Evolutionary conservation across 2,888 invertebrate species (phyloP).

Genomic region (Galeruca laticollis): DNA sequence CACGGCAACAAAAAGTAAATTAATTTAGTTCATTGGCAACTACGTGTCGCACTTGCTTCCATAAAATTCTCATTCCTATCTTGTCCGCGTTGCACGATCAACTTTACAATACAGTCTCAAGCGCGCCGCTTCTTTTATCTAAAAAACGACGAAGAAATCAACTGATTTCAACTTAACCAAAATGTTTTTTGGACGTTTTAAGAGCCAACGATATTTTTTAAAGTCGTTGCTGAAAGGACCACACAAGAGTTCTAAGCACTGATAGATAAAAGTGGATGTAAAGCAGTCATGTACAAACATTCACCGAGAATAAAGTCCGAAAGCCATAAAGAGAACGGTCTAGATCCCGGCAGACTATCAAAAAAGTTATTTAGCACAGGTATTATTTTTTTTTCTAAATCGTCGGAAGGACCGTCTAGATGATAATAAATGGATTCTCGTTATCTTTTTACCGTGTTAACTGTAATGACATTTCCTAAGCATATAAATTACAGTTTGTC

Average conservation of each 20-base stretch:
- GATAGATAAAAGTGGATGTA: constrained; percentile 52
- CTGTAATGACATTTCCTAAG: background rate
- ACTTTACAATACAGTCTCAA: constrained; percentile 9
- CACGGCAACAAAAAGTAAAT: constrained; percentile 10
- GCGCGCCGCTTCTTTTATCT: constrained; percentile 29
- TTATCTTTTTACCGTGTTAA: background rate
- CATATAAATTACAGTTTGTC: background rate
- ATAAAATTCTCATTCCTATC: constrained; percentile 30
- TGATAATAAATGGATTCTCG: constrained; percentile 8
- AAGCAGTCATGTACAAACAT: constrained; percentile 52
- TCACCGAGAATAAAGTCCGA: constrained; percentile 42
- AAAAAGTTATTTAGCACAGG: constrained; percentile 45
- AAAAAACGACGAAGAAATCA: constrained; percentile 41
- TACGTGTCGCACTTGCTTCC: constrained; percentile 27
- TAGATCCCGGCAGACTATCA: constrained; percentile 43
- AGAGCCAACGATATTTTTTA: constrained; percentile 47
- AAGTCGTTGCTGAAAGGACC: constrained; percentile 48
- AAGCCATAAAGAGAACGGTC: constrained; percentile 52
- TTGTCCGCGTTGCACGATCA: constrained; percentile 21
- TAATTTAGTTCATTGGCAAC: constrained; percentile 25
- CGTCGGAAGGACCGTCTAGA: constrained; percentile 10
- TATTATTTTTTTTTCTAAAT: constrained; percentile 28
- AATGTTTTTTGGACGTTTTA: constrained; percentile 46
- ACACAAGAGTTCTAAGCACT: constrained; percentile 56
- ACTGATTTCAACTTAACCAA: constrained; percentile 47